Evolutionary conservation across 1,140 invertebrate species (phyloP).

Genomic region (Hypothenemus hampei): DNA sequence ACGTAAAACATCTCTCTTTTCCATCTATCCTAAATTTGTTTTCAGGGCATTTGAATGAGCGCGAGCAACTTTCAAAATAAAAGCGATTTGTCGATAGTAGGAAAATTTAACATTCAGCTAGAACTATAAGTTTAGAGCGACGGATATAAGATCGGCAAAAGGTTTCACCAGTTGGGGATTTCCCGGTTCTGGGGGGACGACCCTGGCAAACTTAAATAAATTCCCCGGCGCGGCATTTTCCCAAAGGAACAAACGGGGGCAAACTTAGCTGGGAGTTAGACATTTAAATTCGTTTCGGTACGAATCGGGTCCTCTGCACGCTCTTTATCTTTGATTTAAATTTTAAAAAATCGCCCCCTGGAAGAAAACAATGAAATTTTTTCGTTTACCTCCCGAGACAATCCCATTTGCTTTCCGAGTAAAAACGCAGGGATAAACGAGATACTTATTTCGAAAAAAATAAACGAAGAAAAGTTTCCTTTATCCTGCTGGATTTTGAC

Average conservation of each 20-base stretch:
- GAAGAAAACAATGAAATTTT: not conserved
- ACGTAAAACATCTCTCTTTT: no score
- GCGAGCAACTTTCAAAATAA: slow-evolving; percentile 1
- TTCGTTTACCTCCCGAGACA: not conserved
- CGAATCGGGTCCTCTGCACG: slow-evolving; percentile 24
- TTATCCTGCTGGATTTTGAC: slow-evolving; percentile 3
- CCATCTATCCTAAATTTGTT: no score
- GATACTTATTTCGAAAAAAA: not conserved
- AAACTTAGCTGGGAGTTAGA: slow-evolving; percentile 26
- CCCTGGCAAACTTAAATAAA: slow-evolving; percentile 27
- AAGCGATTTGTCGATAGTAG: not conserved
- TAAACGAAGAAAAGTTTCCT: not conserved
- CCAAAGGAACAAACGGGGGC: slow-evolving; percentile 23
- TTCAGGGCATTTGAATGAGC: no score
- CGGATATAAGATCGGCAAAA: slow-evolving; percentile 15
- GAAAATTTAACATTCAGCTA: slow-evolving; percentile 21
- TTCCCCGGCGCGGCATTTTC: slow-evolving; percentile 19
- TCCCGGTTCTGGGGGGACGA: slow-evolving; percentile 10
- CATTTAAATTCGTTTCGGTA: slow-evolving; percentile 26
- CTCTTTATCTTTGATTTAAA: slow-evolving; percentile 12
- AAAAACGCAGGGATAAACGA: slow-evolving; percentile 1
- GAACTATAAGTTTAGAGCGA: slow-evolving; percentile 15
- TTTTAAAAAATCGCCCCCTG: not conserved
- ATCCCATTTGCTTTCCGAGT: not conserved
- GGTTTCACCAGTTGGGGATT: slow-evolving; percentile 16